These are phyloP conservation scores for Pyrgus malvae DNA, from an alignment of 2,888 invertebrate genomes.

Conservation along the genomic window DNA sequence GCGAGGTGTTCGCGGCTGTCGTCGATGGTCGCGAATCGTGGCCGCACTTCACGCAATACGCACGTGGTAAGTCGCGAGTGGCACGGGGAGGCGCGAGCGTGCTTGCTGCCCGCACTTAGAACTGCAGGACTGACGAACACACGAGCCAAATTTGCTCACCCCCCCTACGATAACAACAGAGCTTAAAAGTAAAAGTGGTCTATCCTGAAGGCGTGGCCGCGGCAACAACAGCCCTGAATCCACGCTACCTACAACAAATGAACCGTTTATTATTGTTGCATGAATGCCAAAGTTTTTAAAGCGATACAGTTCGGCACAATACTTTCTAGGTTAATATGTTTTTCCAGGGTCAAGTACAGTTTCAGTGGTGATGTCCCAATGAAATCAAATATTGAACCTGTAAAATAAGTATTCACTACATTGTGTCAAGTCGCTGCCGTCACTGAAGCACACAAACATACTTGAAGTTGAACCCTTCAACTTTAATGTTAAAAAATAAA, in stretches of 20 bases:
- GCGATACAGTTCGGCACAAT: neutral
- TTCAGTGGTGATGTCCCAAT: too few relatives aligned
- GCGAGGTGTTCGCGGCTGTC: slow-evolving; percentile 27
- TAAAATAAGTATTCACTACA: too few relatives aligned
- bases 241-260: slow-evolving; percentile 40
- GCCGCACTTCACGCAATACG: slow-evolving; percentile 29
- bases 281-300: slow-evolving; percentile 39
- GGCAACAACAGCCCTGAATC: slow-evolving; percentile 52
- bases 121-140: slow-evolving; percentile 39
- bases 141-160: slow-evolving; percentile 35
- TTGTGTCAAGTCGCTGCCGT: too few relatives aligned
- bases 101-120: slow-evolving; percentile 50
- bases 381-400: too few relatives aligned
- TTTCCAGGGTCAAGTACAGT: too few relatives aligned
- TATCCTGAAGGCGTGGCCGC: slow-evolving; percentile 66
- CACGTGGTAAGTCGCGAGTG: slow-evolving; percentile 40
- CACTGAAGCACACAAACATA: too few relatives aligned
- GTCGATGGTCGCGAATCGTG: slow-evolving; percentile 11
- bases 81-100: slow-evolving; percentile 48
- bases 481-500: too few relatives aligned
- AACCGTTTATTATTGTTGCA: slow-evolving; percentile 48
- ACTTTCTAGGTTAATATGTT: too few relatives aligned
- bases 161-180: slow-evolving; percentile 41
- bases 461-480: too few relatives aligned
- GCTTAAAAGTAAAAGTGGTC: slow-evolving; percentile 76